Conservation (phyloP, 1,140 invertebrate species). For the Drosophila azteca region DNA sequence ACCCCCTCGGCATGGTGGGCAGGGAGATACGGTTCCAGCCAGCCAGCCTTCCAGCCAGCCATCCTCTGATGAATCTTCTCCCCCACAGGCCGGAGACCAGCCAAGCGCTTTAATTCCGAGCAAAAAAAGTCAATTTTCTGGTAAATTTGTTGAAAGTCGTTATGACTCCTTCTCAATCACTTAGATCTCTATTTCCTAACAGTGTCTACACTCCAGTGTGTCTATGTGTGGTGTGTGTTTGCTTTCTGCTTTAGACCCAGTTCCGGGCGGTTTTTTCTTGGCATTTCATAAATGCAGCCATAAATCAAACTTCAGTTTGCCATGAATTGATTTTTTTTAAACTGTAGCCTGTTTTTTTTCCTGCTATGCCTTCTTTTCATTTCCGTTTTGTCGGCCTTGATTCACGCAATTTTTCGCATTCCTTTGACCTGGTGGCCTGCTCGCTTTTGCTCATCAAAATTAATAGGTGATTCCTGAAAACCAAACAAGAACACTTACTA, state of each 20-base stretch:
- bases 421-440: conserved; percentile 54
- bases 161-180: conserved; percentile 79
- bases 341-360: conserved; percentile 30
- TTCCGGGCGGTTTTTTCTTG: conserved; percentile 41
- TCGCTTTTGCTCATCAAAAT: conserved; percentile 16
- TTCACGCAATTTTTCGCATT: conserved; percentile 68
- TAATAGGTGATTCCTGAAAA: too few species aligned
- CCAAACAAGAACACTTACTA: too few species aligned
- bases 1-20: conserved; percentile 17
- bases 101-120: conserved; percentile 71
- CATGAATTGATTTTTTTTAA: conserved; percentile 76
- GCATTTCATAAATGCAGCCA: conserved; percentile 81
- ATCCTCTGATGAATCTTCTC: not conserved
- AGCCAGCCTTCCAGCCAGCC: conserved; percentile 41
- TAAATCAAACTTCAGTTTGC: conserved; percentile 81
- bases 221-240: conserved; percentile 22
- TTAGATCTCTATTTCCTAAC: conserved; percentile 78
- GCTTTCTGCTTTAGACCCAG: conserved; percentile 25
- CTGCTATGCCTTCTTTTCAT: conserved; percentile 48
- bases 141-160: conserved; percentile 79
- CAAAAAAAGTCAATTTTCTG: conserved; percentile 83
- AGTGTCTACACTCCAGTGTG: conserved; percentile 34
- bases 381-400: conserved; percentile 44
- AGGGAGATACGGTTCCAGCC: not conserved
- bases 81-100: not conserved